Conservation (phyloP, 2,113 vertebrate genomes). For the Petaurus breviceps region DNA sequence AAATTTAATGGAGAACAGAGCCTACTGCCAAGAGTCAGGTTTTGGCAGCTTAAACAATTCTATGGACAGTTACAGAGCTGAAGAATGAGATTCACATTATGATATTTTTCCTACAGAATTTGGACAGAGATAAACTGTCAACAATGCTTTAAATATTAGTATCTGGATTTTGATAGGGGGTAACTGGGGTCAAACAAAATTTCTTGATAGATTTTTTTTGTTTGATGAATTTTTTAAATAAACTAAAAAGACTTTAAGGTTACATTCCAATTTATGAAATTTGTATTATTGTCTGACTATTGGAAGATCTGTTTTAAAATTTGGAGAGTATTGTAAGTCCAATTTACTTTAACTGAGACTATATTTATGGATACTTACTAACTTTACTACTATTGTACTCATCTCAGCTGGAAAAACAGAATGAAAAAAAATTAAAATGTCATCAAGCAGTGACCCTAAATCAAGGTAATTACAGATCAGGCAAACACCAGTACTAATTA, state of each 20-base stretch:
- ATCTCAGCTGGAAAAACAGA: neutral
- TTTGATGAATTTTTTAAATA: conserved; percentile 40
- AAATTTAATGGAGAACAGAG: conserved; percentile 54
- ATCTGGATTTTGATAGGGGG: conserved; percentile 2
- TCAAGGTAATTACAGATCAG: neutral
- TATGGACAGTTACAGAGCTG: neutral
- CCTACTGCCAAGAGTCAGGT: conserved; percentile 37
- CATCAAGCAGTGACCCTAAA: rapidly evolving
- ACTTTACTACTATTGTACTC: neutral
- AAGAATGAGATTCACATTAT: conserved; percentile 6
- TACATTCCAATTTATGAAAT: neutral
- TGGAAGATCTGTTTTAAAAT: conserved; percentile 33
- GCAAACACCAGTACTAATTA: neutral
- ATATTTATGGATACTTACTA: neutral
- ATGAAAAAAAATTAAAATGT: neutral
- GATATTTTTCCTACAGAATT: conserved; percentile 46
- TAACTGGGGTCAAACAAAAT: conserved; percentile 34
- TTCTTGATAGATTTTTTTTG: conserved; percentile 34
- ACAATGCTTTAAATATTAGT: neutral
- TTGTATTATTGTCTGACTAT: neutral
- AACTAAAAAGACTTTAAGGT: neutral
- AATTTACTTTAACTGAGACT: neutral
- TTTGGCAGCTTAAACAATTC: conserved; percentile 60
- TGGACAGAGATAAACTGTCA: conserved; percentile 48
- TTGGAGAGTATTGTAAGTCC: neutral